Evolutionary conservation across 1,140 invertebrate genomes (phyloP), one percentile per base, ranked within the genome.

Genomic region (Neuroterus valhalla): DNA sequence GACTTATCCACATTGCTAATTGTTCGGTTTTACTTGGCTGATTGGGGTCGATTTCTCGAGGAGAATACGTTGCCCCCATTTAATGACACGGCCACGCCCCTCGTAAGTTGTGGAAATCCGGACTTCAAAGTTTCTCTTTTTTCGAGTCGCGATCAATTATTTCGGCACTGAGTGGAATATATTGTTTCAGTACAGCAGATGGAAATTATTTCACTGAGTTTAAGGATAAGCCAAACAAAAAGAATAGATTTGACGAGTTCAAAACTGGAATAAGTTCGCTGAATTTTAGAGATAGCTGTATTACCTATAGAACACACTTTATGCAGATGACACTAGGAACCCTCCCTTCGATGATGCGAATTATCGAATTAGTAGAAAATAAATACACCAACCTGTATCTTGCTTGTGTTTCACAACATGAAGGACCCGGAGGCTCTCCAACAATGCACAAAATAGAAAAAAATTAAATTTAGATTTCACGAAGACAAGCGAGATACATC

Each of bases 1-100:
- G 81, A 23, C 71, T 78, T 62, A 92, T 91, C 91, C 91, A 92
- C 72, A 85, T 85, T 11, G 79, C 52, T 5, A 90, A 75, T 73
- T 87, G 85, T 74, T 85, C 88, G 19, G 85, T 88, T 4, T 82
- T 78, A 46, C 84, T 83, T 44, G 68, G 82, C 72, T 83, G 78
- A 11, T 82, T 74, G 23, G 69, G 12, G 10, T 85, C 81, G 38
- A 78, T 70, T 45, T 81, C 79, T 23, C 76, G 50, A 26, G 69
- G 75, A 55, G 68, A 81, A 26, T 72, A 23, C 1, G 66, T 70
- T 14, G 75, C 74, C 17, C 70, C 79, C 75, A 74, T 79, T 77
- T 78, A 26, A 42, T 55, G 66, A 75, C 73, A 42, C 66, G 42
- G 42, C 23, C 19, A n/a, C 50, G 48, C 42, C 44, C 50, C n/a